These are phyloP conservation scores for Embiotoca jacksoni DNA, from an alignment of 2,113 vertebrate species.

Conservation along the genomic window DNA sequence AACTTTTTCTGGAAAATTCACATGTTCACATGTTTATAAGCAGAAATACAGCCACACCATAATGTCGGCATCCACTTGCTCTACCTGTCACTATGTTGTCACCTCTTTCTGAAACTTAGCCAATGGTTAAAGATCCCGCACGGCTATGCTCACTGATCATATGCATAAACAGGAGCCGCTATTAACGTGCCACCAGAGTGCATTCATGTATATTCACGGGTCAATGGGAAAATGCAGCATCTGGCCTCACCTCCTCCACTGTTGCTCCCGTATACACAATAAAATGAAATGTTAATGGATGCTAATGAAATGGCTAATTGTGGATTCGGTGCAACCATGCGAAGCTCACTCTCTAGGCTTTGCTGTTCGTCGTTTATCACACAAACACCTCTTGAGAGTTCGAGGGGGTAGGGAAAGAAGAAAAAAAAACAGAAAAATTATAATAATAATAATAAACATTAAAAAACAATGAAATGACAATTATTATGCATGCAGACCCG, in stretches of 20 bases:
- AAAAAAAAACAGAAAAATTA: constrained; percentile 13
- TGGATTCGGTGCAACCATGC: constrained; percentile 78
- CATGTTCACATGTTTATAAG: neutral
- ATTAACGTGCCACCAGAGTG: constrained; percentile 55
- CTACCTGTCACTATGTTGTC: neutral
- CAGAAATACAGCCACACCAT: neutral
- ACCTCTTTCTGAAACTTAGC: constrained; percentile 39
- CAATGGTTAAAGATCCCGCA: constrained; percentile 22
- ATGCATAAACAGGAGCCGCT: constrained; percentile 62
- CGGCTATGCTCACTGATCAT: constrained; percentile 50
- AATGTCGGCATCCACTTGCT: neutral
- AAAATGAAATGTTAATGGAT: constrained; percentile 85
- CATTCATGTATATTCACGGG: constrained; percentile 75
- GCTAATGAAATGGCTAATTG: constrained; percentile 86
- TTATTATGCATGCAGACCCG: constrained; percentile 62
- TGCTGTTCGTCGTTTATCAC: constrained; percentile 73
- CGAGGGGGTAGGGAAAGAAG: neutral
- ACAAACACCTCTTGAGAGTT: constrained; percentile 67
- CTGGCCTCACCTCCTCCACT: constrained; percentile 67
- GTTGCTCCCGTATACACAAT: constrained; percentile 75
- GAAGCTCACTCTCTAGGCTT: constrained; percentile 66
- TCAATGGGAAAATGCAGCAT: constrained; percentile 73
- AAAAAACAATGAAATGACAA: constrained; percentile 64
- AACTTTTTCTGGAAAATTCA: neutral
- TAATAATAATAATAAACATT: constrained; percentile 59